Conservation (phyloP, 1,140 invertebrate genomes). For the Theocolax elegans region DNA sequence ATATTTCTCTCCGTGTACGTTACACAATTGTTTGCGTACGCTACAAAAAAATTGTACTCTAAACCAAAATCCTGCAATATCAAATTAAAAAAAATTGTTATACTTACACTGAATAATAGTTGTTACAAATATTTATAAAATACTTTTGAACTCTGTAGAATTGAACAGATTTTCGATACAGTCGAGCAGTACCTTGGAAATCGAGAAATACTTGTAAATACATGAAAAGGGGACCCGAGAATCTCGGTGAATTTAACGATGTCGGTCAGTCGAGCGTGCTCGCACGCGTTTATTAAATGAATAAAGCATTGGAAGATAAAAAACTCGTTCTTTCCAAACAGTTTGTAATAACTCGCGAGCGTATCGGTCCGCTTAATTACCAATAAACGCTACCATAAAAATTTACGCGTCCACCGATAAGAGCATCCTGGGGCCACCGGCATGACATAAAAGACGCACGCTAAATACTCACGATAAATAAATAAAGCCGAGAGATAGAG, state of each 20-base stretch:
- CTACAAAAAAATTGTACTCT: too few relatives aligned
- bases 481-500: too few relatives aligned
- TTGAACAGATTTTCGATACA: too few relatives aligned
- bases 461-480: not conserved
- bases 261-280: not conserved
- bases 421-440: not conserved
- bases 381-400: slow-evolving; percentile 21
- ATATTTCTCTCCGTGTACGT: too few relatives aligned
- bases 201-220: too few relatives aligned
- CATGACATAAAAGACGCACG: not conserved
- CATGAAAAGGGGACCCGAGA: not conserved
- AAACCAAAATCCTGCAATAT: too few relatives aligned
- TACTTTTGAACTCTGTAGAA: too few relatives aligned
- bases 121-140: too few relatives aligned
- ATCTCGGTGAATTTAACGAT: slow-evolving; percentile 18
- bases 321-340: slow-evolving; percentile 17
- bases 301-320: not conserved
- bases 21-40: too few relatives aligned
- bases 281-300: slow-evolving; percentile 27
- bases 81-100: too few relatives aligned
- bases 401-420: not conserved
- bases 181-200: too few relatives aligned
- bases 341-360: slow-evolving; percentile 6
- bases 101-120: too few relatives aligned
- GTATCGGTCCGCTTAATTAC: slow-evolving; percentile 7